Evolutionary conservation across 64 coral and sea anemone genomes (phyloP), one percentile per base, ranked within the genome.

Genomic region (Stichodactyla mertensii): DNA sequence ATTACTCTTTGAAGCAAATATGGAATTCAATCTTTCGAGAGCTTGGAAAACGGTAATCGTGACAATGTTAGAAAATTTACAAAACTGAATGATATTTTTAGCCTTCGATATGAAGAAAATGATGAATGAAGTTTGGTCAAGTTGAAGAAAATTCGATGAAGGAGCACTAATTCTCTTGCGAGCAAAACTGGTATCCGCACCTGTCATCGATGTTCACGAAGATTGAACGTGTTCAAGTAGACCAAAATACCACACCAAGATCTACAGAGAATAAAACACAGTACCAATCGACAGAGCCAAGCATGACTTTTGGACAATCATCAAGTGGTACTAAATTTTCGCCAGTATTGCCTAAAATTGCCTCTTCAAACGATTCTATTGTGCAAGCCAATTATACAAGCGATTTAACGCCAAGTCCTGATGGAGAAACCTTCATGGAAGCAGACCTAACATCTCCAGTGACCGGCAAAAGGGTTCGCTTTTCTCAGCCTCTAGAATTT

Each of bases 401-500:
- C 62, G 24, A 55, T 31, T 53, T 28, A 64, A 15, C 45, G 80
- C 51, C 51, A 31, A 82, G 13, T 82, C 52, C 36, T 14, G 31
- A 61, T 20, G 9, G 66, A n/a, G 15, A 23, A 88, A 51, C 27
- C 55, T 61, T 54, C 28, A 77, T 80, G 20, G 22, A 67, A 52
- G 23, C 52, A 67, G 70, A 52, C 51, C 23, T 16, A 8, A 71
- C 69, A 9, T 14, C 69, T 74, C 16, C 8, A 20, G 6, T 26
- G 20, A 90, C 84, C 1, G 16, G 52, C 16, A 88, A 82, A 88
- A 55, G 77, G 85, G 93, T 95, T 45, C 82, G 87, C 10, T 95
- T 95, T 86, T 91, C 93, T 26, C 57, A 80, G 7, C 86, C 89
- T 7, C n/a, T 95, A 77, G 93, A 95, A 71, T 86, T 88, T 55